Conservation (phyloP, 2,888 invertebrate species). For the Orgyia antiqua region DNA sequence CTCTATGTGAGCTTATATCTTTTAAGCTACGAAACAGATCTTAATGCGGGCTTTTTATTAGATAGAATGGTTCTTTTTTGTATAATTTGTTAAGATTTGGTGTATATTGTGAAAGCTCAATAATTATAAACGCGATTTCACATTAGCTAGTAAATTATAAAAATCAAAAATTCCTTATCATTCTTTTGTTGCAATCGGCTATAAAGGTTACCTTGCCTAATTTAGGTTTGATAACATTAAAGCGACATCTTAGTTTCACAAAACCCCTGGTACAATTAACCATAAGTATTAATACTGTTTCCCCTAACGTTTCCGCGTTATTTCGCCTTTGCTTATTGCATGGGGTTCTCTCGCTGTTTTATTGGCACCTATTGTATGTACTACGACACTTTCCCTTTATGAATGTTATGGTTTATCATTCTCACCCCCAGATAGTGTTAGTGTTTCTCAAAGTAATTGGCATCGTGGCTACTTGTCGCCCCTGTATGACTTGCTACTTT, state of each 20-base stretch:
- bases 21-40: too few species aligned
- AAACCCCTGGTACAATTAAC: constrained; percentile 64
- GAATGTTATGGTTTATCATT: constrained; percentile 63
- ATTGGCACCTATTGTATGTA: constrained; percentile 72
- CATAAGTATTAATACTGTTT: constrained; percentile 76
- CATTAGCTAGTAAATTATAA: too few species aligned
- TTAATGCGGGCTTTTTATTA: too few species aligned
- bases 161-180: too few species aligned
- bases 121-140: too few species aligned
- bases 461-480: constrained; percentile 27
- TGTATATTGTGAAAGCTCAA: too few species aligned
- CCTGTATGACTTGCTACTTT: constrained; percentile 27
- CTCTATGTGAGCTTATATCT: too few species aligned
- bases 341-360: constrained; percentile 61
- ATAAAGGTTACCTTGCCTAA: too few species aligned
- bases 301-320: constrained; percentile 72
- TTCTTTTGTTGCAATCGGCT: too few species aligned
- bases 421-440: constrained; percentile 37
- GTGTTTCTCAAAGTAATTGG: constrained; percentile 41
- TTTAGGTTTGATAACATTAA: too few species aligned
- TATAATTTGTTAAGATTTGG: too few species aligned
- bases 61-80: too few species aligned
- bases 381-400: constrained; percentile 69
- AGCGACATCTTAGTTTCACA: constrained; percentile 44
- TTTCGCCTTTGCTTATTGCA: constrained; percentile 70